phyloP scores from a whole-genome alignment of 37 sponge, comb jelly and placozoan species.

The Tethya wilhelma region DNA sequence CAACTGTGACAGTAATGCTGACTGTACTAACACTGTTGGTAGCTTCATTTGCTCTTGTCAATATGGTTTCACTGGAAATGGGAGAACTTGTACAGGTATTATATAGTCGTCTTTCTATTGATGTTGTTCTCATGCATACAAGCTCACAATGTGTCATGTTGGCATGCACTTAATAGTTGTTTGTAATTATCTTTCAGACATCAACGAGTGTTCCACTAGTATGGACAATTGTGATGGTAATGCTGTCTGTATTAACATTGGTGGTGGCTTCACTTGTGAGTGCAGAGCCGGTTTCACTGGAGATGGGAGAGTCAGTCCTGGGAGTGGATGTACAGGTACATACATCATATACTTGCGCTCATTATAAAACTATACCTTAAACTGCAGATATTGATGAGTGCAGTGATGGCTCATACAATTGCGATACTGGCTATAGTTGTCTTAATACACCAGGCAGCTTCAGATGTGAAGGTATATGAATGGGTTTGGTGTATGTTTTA shows the following conservation, averaged over 20 bases:
- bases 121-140: too few species aligned
- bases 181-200: slow-evolving; percentile 2
- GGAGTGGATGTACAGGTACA: too few species aligned
- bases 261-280: slow-evolving; percentile 19
- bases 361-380: too few species aligned
- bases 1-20: slow-evolving; percentile 35
- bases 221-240: not conserved
- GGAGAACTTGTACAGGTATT: slow-evolving; percentile 26
- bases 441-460: slow-evolving; percentile 20
- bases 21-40: slow-evolving; percentile 47
- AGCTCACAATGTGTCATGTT: too few species aligned
- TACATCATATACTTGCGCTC: too few species aligned
- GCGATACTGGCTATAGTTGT: slow-evolving; percentile 25
- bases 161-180: too few species aligned
- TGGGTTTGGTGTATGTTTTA: too few species aligned
- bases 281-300: slow-evolving; percentile 34
- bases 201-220: slow-evolving; percentile 18
- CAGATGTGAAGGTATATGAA: too few species aligned
- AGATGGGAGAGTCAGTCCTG: slow-evolving; percentile 8
- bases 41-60: slow-evolving; percentile 50
- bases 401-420: not conserved
- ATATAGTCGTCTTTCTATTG: too few species aligned
- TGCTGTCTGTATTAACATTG: slow-evolving; percentile 26
- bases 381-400: slow-evolving; percentile 59
- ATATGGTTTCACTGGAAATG: slow-evolving; percentile 30